Evolutionary conservation across 1,140 invertebrate genomes (phyloP), one percentile per base, ranked within the genome.

Genomic region (Habropoda laboriosa): DNA sequence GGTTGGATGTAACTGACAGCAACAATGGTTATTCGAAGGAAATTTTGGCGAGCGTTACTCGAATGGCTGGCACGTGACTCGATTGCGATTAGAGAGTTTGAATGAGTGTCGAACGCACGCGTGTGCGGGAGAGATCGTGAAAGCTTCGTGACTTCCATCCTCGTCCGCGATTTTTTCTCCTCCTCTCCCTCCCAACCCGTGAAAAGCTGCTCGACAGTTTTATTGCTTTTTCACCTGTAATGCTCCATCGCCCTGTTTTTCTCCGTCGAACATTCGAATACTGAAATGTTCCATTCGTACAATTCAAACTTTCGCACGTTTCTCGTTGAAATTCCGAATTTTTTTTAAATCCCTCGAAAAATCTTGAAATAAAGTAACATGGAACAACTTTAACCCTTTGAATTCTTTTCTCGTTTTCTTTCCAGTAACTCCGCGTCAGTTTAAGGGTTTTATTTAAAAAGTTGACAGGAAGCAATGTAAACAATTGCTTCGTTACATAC

Each of bases 41-140:
- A 63, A 60, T 74, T 40, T 32, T 38, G 58, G 72, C 63, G 58
- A 76, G 35, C 47, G 74, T 55, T 47, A 66, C 47, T 66, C 40
- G 45, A 76, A 83, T 51, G 79, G 58, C 12, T 45, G 67, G 66
- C 57, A 80, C 73, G 81, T 80, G 81, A 85, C 83, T 61, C 35
- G 73, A 85, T 80, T 85, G 77, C 70, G 73, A 85, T 85, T 53
- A 60, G 58, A 66, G 47, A 57, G 63, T 80, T 60, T 75, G 75
- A 80, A 80, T 77, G 73, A 67, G 61, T 73, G 75, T 80, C 70
- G 80, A 78, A 66, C 60, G 74, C 47, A 51, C 35, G 58, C 60
- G n/a, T 40, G 16, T 76, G 45, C 61, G 27, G 18, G 7, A n/a
- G 55, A 21, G 68, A 42, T 21, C 57, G 64, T 60, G 45, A 70